Conservation (phyloP, 2,888 invertebrate genomes). For the Phasia obesa region DNA sequence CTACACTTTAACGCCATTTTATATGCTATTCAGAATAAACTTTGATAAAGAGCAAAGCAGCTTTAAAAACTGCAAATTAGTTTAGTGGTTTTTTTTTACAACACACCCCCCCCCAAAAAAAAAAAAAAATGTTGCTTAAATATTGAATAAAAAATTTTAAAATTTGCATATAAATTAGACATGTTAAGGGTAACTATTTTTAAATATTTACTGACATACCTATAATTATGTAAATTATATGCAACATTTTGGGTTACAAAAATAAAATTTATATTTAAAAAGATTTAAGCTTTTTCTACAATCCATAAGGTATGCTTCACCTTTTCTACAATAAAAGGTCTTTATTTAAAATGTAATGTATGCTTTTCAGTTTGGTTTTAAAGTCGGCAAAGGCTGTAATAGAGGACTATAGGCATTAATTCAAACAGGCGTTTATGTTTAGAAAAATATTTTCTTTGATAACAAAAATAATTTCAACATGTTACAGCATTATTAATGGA, state of each 20-base stretch:
- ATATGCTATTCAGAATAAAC: not conserved
- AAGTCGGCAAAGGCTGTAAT: no score
- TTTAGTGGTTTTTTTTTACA: not conserved
- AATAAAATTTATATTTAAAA: not conserved
- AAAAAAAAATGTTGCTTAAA: no score
- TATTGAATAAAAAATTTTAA: not conserved
- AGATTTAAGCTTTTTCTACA: no score
- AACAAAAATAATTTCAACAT: no score
- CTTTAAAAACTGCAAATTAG: constrained; percentile 2
- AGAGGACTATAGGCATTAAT: no score
- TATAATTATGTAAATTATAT: not conserved
- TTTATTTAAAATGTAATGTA: no score
- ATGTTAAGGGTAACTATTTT: not conserved
- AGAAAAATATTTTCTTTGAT: no score
- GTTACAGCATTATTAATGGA: no score
- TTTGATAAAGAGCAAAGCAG: not conserved
- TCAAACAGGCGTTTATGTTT: no score
- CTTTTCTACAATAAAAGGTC: no score
- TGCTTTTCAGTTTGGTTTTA: no score
- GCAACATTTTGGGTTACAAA: not conserved
- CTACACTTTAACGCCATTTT: constrained; percentile 4
- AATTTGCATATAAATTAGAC: not conserved
- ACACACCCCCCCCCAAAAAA: not conserved
- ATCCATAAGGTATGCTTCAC: no score
- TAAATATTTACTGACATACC: not conserved